Percentiles rank a stretch among this genome's conserved stretches.
phyloP scores from a whole-genome alignment of 2,797 vertebrate species.

The Heterohyrax brucei region DNA sequence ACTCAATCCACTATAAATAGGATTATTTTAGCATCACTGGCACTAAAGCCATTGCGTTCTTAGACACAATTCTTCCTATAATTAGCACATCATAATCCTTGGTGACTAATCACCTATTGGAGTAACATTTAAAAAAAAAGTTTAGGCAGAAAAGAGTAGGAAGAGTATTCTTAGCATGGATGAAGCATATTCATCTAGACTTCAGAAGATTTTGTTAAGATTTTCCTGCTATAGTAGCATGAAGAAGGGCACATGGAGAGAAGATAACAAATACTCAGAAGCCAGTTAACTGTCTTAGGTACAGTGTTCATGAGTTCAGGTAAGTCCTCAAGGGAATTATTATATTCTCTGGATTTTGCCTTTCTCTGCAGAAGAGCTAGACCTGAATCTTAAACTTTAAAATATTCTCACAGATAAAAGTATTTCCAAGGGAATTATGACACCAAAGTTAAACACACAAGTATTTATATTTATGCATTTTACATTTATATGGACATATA shows the following conservation, averaged over 20 bases:
- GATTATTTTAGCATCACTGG: not conserved
- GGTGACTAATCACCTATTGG: not conserved
- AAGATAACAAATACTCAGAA: not conserved
- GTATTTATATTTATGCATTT: conserved; percentile 5
- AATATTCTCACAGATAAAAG: conserved; percentile 5
- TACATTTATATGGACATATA: not conserved
- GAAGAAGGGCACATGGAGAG: not conserved
- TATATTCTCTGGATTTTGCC: not conserved
- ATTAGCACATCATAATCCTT: not conserved
- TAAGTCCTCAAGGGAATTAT: conserved; percentile 9
- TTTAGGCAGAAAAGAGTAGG: not conserved
- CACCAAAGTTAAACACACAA: not conserved
- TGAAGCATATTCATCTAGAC: conserved; percentile 19
- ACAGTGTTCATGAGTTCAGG: not conserved
- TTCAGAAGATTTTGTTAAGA: not conserved
- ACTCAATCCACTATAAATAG: not conserved
- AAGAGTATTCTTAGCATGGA: not conserved
- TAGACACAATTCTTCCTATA: not conserved
- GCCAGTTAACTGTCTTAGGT: not conserved
- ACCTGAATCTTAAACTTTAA: conserved; percentile 24
- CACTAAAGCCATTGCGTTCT: conserved; percentile 14
- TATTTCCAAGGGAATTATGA: not conserved
- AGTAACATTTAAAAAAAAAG: not conserved
- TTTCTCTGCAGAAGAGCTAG: conserved; percentile 18
- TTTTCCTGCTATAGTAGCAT: conserved; percentile 27